phyloP scores from a whole-genome alignment of 2,113 vertebrate species.

The Lichenostomus cassidix region DNA sequence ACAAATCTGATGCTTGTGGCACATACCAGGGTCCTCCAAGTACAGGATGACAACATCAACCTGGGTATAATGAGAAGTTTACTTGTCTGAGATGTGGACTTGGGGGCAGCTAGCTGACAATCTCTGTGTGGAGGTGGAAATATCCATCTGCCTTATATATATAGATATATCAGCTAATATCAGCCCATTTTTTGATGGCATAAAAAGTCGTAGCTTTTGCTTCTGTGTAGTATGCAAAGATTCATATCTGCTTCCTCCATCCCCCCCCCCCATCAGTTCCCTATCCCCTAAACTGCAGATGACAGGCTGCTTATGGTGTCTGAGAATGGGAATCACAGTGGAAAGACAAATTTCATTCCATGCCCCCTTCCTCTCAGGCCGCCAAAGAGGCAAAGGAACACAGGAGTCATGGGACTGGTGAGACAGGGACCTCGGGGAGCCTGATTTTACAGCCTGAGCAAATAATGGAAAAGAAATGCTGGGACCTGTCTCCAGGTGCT shows the following conservation, averaged over 20 bases:
- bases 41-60: background rate
- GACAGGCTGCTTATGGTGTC: background rate
- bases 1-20: background rate
- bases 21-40: background rate
- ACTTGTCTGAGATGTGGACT: background rate
- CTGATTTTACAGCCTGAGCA: background rate
- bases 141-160: background rate
- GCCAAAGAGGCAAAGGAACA: background rate
- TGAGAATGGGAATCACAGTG: background rate
- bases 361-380: background rate
- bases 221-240: background rate
- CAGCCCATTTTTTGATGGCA: background rate
- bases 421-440: background rate
- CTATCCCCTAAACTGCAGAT: background rate
- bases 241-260: background rate
- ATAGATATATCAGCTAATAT: background rate
- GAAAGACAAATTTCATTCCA: background rate
- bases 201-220: background rate
- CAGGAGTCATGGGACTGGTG: background rate
- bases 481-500: background rate
- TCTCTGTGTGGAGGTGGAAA: background rate
- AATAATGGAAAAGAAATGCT: background rate
- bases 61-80: background rate
- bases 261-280: accelerated
- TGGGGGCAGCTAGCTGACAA: background rate